Evolutionary conservation across 2,888 invertebrate genomes (phyloP).

Genomic region (Escarpia spicata): DNA sequence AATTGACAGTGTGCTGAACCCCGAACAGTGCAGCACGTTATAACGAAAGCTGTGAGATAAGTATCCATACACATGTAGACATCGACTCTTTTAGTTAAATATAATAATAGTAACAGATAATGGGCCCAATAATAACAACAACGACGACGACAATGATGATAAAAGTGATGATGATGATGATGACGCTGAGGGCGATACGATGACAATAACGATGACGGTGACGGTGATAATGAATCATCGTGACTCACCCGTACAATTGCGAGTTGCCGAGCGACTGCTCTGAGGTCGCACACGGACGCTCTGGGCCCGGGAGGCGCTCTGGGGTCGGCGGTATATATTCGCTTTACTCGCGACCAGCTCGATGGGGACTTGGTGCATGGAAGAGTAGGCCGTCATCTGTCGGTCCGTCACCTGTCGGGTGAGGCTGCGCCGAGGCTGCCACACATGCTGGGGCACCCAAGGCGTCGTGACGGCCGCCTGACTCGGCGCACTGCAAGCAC

Average conservation of each 20-base stretch:
- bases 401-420: not conserved
- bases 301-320: not conserved
- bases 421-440: not conserved
- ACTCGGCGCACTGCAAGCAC: not conserved
- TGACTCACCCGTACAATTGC: not conserved
- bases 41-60: too few relatives aligned
- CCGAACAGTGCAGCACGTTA: too few relatives aligned
- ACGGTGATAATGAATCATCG: not conserved
- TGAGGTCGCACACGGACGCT: not conserved
- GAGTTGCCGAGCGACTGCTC: not conserved
- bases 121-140: too few relatives aligned
- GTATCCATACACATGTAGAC: too few relatives aligned
- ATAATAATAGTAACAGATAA: too few relatives aligned
- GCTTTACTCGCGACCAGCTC: not conserved
- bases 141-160: too few relatives aligned
- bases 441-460: not conserved
- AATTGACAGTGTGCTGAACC: too few relatives aligned
- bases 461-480: not conserved
- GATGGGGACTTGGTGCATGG: not conserved
- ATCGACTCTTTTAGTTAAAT: too few relatives aligned
- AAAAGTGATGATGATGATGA: too few relatives aligned
- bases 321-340: not conserved
- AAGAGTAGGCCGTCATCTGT: not conserved
- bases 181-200: too few relatives aligned
- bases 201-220: too few relatives aligned